phyloP scores from a whole-genome alignment of 1,140 invertebrate species.

The Atta texana region DNA sequence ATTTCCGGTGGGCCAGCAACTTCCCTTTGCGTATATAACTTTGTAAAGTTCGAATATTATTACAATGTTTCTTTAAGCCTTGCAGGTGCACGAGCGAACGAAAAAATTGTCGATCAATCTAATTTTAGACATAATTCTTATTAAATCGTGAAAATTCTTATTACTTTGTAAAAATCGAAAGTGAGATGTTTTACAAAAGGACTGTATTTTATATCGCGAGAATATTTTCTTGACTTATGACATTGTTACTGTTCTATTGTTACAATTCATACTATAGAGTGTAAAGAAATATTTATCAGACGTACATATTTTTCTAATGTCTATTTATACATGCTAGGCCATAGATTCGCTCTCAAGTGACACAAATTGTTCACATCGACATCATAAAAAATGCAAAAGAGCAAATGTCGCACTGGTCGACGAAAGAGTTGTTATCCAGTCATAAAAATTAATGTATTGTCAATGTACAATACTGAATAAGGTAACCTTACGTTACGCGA shows the following conservation, averaged over 20 bases:
- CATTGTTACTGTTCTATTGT: constrained; percentile 9
- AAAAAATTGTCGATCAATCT: constrained; percentile 15
- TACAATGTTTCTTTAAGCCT: constrained; percentile 23
- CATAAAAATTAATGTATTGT: constrained; percentile 56
- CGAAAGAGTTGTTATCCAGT: constrained; percentile 41
- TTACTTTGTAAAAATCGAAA: background rate
- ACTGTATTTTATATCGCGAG: background rate
- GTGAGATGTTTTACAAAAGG: background rate
- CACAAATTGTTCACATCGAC: constrained; percentile 41
- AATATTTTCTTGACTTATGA: constrained; percentile 9
- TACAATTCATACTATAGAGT: background rate
- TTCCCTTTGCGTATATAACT: constrained; percentile 42
- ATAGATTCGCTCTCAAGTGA: constrained; percentile 35
- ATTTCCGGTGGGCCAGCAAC: constrained; percentile 61
- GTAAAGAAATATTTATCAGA: constrained; percentile 38
- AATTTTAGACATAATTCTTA: too few species aligned
- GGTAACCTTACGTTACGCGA: background rate
- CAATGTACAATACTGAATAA: background rate
- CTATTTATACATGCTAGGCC: constrained; percentile 2
- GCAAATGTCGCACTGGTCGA: constrained; percentile 13
- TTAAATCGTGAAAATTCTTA: background rate
- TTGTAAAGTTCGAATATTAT: constrained; percentile 33
- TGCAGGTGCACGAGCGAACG: background rate
- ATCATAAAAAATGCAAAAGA: constrained; percentile 48
- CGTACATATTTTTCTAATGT: constrained; percentile 21